Conservation (phyloP, 1,140 invertebrate genomes). For the Drosophila virilis region DNA sequence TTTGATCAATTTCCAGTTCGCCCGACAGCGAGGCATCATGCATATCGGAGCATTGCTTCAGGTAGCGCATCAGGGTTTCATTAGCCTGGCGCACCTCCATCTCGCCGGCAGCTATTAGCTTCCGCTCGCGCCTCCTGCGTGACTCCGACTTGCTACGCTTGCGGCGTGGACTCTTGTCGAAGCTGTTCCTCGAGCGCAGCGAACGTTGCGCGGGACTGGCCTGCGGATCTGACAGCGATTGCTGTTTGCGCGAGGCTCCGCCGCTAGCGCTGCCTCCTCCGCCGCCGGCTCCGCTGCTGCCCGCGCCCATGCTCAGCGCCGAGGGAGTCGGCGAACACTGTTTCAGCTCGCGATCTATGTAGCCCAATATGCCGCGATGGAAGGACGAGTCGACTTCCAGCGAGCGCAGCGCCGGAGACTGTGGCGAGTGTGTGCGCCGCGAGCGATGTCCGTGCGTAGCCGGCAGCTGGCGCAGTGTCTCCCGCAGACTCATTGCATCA, state of each 20-base stretch:
- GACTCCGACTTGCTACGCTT: slow-evolving; percentile 84
- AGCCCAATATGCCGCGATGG: slow-evolving; percentile 79
- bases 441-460: slow-evolving; percentile 72
- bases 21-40: slow-evolving; percentile 83
- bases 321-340: slow-evolving; percentile 76
- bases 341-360: slow-evolving; percentile 82
- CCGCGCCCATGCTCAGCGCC: slow-evolving; percentile 52
- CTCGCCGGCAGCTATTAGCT: slow-evolving; percentile 82
- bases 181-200: slow-evolving; percentile 74
- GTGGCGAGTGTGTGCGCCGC: slow-evolving; percentile 68
- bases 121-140: slow-evolving; percentile 73
- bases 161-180: slow-evolving; percentile 83
- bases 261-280: slow-evolving; percentile 22
- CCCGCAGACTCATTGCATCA: slow-evolving; percentile 76
- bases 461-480: slow-evolving; percentile 77
- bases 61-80: slow-evolving; percentile 83
- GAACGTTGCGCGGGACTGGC: slow-evolving; percentile 84
- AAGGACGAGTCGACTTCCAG: slow-evolving; percentile 71
- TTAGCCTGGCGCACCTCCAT: slow-evolving; percentile 84
- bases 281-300: slow-evolving; percentile 22
- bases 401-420: slow-evolving; percentile 51
- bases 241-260: slow-evolving; percentile 68
- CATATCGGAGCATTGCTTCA: slow-evolving; percentile 84
- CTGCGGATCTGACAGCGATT: slow-evolving; percentile 82
- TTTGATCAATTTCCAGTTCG: slow-evolving; percentile 83